A percentile compares a stretch with the other conserved stretches of the same genome.
Evolutionary conservation across 2,888 invertebrate species (phyloP).

Genomic region (Coleophora flavipennella): DNA sequence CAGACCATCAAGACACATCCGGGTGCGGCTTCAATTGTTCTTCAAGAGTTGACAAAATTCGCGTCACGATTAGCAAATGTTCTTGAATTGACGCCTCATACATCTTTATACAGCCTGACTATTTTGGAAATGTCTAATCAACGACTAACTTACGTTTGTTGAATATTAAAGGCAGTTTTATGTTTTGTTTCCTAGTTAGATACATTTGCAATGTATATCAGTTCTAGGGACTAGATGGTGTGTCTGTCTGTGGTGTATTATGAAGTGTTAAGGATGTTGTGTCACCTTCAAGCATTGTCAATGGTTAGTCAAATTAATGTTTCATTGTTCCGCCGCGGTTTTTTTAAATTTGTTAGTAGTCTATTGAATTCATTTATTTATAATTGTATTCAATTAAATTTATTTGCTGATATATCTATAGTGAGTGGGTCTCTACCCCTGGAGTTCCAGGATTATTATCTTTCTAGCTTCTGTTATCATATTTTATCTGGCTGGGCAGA

Average conservation of each 20-base stretch:
- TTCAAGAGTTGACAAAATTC: slow-evolving; percentile 25
- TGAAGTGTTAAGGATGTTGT: slow-evolving; percentile 16
- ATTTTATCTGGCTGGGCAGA: too few relatives aligned
- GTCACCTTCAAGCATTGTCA: not conserved
- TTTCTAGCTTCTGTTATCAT: too few relatives aligned
- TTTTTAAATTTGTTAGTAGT: too few relatives aligned
- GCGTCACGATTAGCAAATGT: slow-evolving; percentile 39
- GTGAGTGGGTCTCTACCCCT: too few relatives aligned
- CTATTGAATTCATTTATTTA: too few relatives aligned
- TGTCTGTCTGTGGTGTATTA: slow-evolving; percentile 29
- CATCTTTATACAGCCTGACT: slow-evolving; percentile 29
- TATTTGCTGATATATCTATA: too few relatives aligned
- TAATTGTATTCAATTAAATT: too few relatives aligned
- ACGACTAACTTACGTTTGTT: slow-evolving; percentile 32
- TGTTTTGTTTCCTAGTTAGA: slow-evolving; percentile 22
- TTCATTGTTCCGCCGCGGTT: too few relatives aligned
- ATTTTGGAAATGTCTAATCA: slow-evolving; percentile 47
- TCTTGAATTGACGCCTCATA: slow-evolving; percentile 57
- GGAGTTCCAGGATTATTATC: too few relatives aligned
- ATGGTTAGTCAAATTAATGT: not conserved
- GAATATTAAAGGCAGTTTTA: slow-evolving; percentile 42
- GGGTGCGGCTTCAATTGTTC: slow-evolving; percentile 38
- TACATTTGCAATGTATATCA: slow-evolving; percentile 55
- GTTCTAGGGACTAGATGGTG: slow-evolving; percentile 51
- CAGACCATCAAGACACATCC: slow-evolving; percentile 21